These are phyloP conservation scores for Caenorhabditis brenneri DNA, from an alignment of 1,140 invertebrate genomes.

Conservation along the genomic window DNA sequence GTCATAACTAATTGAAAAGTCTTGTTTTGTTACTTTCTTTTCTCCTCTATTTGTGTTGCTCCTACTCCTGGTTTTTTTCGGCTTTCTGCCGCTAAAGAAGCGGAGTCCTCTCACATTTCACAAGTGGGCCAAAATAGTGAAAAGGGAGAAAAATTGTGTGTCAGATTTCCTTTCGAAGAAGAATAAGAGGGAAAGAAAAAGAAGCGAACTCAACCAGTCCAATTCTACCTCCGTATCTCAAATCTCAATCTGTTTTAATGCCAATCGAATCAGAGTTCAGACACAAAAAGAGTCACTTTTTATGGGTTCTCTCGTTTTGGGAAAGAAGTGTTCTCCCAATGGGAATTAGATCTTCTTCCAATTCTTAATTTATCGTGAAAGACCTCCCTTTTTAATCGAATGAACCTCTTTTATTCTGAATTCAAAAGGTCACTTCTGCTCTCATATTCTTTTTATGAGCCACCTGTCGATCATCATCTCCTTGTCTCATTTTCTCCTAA, in stretches of 20 bases:
- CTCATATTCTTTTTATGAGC: not conserved
- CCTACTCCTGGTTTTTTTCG: not conserved
- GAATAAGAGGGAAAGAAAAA: not conserved
- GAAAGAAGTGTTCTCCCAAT: conserved; percentile 4
- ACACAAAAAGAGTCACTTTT: conserved; percentile 5
- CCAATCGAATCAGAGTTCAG: conserved; percentile 33
- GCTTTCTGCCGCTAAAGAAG: not conserved
- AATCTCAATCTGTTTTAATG: conserved; percentile 13
- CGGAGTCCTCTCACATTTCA: conserved; percentile 19
- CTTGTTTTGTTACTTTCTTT: not conserved
- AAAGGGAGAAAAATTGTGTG: not conserved
- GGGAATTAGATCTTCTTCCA: not conserved
- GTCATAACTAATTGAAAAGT: conserved; percentile 1
- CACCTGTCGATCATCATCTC: conserved; percentile 15
- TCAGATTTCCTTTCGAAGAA: conserved; percentile 1
- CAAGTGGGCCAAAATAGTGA: conserved; percentile 28
- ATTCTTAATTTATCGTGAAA: not conserved
- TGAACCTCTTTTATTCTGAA: not conserved
- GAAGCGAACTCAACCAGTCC: not conserved
- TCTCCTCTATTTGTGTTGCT: not conserved
- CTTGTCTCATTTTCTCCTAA: conserved; percentile 24
- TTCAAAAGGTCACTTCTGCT: not conserved
- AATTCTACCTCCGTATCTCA: conserved; percentile 16
- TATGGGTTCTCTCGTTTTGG: conserved; percentile 13
- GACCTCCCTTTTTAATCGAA: not conserved